phyloP scores from a whole-genome alignment of 2,888 invertebrate genomes.

The Malthinus flaveolus region DNA sequence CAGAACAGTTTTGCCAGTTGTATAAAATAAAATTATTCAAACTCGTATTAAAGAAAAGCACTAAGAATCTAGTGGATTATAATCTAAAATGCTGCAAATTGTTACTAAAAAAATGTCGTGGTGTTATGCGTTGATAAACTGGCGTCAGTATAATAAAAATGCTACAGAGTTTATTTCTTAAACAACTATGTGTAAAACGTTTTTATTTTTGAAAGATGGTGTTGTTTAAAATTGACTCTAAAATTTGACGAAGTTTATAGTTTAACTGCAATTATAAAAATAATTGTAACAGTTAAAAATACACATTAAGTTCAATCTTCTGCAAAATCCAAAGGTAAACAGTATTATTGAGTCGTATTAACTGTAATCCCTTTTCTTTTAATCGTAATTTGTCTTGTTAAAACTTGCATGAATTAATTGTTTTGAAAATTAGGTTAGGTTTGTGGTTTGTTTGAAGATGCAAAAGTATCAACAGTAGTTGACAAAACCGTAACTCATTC shows the following conservation, averaged over 20 bases:
- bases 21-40: not conserved
- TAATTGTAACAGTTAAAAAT: conserved; percentile 6
- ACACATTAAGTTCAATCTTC: not conserved
- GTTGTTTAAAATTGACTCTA: not conserved
- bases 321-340: not conserved
- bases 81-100: conserved; percentile 4
- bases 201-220: conserved; percentile 7
- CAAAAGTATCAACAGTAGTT: not conserved
- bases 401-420: too few relatives aligned
- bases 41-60: not conserved
- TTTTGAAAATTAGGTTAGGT: not conserved
- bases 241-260: not conserved
- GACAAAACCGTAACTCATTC: not conserved
- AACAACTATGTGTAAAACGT: not conserved
- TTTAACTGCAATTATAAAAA: not conserved
- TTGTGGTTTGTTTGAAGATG: conserved; percentile 5
- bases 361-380: too few relatives aligned
- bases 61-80: not conserved
- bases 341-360: not conserved
- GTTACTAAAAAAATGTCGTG: conserved; percentile 21
- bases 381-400: too few relatives aligned
- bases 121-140: conserved; percentile 19
- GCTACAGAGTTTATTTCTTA: not conserved
- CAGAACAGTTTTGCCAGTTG: not conserved
- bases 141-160: conserved; percentile 14